Percentiles rank a stretch among this genome's conserved stretches.
Conservation (phyloP, 2,113 vertebrate species). For the Hippocampus comes region DNA sequence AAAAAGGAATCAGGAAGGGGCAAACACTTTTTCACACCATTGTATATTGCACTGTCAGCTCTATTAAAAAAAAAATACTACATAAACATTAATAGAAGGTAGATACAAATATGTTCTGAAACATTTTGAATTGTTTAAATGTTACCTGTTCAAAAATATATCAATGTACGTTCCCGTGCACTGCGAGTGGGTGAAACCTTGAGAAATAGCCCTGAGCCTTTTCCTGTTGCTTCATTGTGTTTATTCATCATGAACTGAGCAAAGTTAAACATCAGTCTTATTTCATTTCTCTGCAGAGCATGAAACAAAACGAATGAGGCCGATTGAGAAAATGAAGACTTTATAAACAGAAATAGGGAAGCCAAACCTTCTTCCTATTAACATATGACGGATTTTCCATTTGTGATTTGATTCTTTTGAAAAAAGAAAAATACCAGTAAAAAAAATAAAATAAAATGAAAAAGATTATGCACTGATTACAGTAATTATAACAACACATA, state of each 20-base stretch:
- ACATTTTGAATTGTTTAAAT: neutral
- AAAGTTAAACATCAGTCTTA: constrained; percentile 52
- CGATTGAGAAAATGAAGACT: neutral
- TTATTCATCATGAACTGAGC: constrained; percentile 45
- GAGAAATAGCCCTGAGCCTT: constrained; percentile 45
- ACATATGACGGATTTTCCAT: neutral
- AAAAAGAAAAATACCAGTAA: neutral
- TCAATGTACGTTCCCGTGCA: neutral
- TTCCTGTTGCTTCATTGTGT: constrained; percentile 61
- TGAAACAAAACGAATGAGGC: neutral
- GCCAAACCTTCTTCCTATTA: neutral
- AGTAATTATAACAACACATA: neutral
- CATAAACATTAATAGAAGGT: neutral
- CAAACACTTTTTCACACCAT: no score
- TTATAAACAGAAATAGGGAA: neutral
- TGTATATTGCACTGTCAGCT: no score
- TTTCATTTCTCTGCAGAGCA: neutral
- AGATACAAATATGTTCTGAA: neutral
- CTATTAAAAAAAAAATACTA: no score
- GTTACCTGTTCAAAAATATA: neutral
- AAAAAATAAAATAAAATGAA: neutral
- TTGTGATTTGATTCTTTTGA: neutral
- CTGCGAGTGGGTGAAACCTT: constrained; percentile 19
- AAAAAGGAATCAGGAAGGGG: no score
- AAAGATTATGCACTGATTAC: neutral